phyloP scores from a whole-genome alignment of 1,140 invertebrate species.

The Zaprionus nigranus region DNA sequence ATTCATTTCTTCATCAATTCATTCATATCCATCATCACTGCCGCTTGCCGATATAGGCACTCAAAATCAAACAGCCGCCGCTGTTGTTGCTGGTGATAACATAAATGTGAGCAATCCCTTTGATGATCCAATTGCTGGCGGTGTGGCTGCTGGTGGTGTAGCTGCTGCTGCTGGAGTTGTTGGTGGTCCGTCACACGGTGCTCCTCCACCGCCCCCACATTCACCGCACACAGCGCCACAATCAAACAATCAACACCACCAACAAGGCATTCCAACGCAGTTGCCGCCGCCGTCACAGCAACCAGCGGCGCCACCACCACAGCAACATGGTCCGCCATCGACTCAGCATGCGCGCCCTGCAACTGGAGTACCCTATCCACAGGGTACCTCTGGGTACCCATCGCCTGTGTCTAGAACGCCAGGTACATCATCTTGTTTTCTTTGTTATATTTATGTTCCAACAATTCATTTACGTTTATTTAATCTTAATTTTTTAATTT shows the following conservation, averaged over 20 bases:
- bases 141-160: constrained; percentile 44
- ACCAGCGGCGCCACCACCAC: constrained; percentile 60
- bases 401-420: constrained; percentile 85
- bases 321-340: constrained; percentile 63
- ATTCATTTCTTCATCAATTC: constrained; percentile 68
- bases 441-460: constrained; percentile 39
- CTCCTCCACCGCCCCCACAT: constrained; percentile 66
- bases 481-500: constrained; percentile 29
- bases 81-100: constrained; percentile 87
- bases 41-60: constrained; percentile 69
- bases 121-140: constrained; percentile 88
- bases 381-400: constrained; percentile 82
- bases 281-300: constrained; percentile 50
- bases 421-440: constrained; percentile 79
- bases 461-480: constrained; percentile 20
- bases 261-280: constrained; percentile 52
- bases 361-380: constrained; percentile 83
- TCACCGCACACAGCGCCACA: constrained; percentile 66
- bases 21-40: constrained; percentile 54
- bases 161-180: constrained; percentile 43
- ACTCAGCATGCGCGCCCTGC: constrained; percentile 79
- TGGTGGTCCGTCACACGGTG: constrained; percentile 55
- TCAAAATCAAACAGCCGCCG: constrained; percentile 80
- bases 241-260: constrained; percentile 55
- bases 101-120: constrained; percentile 93